Conservation (phyloP, 2,888 invertebrate genomes). For the Petrophora chlorosata region DNA sequence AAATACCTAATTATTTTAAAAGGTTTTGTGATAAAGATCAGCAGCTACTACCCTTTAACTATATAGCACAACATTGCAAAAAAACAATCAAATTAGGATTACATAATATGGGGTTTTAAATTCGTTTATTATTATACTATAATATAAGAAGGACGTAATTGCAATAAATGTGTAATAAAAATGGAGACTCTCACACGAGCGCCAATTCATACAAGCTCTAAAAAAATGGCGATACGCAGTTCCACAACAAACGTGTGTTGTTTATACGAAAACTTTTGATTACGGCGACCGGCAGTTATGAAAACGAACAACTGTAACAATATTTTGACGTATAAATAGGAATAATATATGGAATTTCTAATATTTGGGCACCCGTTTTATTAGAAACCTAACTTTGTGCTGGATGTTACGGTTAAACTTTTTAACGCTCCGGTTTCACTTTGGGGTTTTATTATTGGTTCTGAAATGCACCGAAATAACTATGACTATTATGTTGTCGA, state of each 20-base stretch:
- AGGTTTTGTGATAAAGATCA: no score
- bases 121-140: no score
- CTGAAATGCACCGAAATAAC: not conserved
- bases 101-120: no score
- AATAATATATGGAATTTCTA: conserved; percentile 22
- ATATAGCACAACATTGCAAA: no score
- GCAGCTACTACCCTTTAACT: no score
- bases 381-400: conserved; percentile 19
- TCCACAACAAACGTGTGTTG: conserved; percentile 31
- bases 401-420: conserved; percentile 2
- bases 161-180: no score
- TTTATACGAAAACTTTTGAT: conserved; percentile 52
- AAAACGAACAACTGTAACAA: conserved; percentile 42
- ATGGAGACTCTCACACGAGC: not conserved
- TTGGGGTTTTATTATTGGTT: not conserved
- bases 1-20: no score
- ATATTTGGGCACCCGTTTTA: conserved; percentile 24
- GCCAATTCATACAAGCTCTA: not conserved
- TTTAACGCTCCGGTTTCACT: not conserved
- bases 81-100: no score
- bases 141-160: no score
- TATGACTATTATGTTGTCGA: no score
- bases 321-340: conserved; percentile 35
- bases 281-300: conserved; percentile 37
- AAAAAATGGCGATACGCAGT: conserved; percentile 32